Evolutionary conservation across 2,888 invertebrate genomes (phyloP).

Genomic region (Drosophila koepferae): DNA sequence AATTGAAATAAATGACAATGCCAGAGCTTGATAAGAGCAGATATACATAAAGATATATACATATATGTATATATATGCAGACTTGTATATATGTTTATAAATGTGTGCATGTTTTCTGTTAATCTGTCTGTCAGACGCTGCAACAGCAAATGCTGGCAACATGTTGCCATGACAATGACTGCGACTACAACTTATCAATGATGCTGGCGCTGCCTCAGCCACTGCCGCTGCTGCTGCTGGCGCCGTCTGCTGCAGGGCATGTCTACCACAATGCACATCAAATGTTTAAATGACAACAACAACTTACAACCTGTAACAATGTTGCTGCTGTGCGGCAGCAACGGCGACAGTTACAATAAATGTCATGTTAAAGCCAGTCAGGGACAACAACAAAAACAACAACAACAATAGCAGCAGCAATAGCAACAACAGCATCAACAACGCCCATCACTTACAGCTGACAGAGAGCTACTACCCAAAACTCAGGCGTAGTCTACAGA

Average conservation of each 20-base stretch:
- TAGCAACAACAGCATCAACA: constrained; percentile 1
- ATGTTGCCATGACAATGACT: constrained; percentile 81
- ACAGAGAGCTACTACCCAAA: constrained; percentile 27
- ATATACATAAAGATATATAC: background rate
- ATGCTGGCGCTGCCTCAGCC: constrained; percentile 10
- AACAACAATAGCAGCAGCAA: constrained; percentile 2
- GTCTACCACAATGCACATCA: constrained; percentile 78
- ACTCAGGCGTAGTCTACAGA: constrained; percentile 33
- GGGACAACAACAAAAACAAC: constrained; percentile 41
- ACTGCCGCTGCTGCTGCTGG: constrained; percentile 38
- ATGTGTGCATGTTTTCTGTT: constrained; percentile 26
- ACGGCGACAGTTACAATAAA: constrained; percentile 83
- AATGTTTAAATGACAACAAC: constrained; percentile 73
- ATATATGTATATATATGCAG: constrained; percentile 5
- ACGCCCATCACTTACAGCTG: constrained; percentile 68
- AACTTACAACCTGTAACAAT: constrained; percentile 58
- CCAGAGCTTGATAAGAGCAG: constrained; percentile 50
- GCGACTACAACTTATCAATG: constrained; percentile 48
- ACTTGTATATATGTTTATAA: background rate
- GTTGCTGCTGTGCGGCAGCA: constrained; percentile 37
- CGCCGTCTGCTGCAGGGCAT: constrained; percentile 62
- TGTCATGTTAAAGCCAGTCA: constrained; percentile 80
- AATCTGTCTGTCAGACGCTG: constrained; percentile 42
- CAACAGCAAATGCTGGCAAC: constrained; percentile 46
- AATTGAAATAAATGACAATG: constrained; percentile 78